These are phyloP conservation scores for Macquaria australasica DNA, from an alignment of 2,113 vertebrate species.

Conservation along the genomic window DNA sequence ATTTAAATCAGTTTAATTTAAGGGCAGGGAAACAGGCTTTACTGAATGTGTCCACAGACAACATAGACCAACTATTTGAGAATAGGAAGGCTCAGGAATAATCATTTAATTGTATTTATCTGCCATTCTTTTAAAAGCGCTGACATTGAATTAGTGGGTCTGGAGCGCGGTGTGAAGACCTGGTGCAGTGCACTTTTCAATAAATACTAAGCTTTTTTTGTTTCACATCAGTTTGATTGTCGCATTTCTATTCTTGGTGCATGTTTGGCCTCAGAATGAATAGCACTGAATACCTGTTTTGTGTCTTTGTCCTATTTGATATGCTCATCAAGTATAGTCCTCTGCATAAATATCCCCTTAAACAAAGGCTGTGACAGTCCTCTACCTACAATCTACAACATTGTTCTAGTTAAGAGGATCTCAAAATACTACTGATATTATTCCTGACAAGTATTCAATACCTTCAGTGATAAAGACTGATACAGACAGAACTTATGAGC, in stretches of 20 bases:
- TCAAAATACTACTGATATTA: slow-evolving; percentile 70
- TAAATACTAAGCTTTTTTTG: neutral
- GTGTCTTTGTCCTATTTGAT: slow-evolving; percentile 52
- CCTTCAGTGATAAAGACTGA: slow-evolving; percentile 71
- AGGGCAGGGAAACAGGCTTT: slow-evolving; percentile 46
- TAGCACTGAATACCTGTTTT: slow-evolving; percentile 50
- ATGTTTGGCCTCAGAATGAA: slow-evolving; percentile 41
- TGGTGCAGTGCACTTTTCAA: neutral
- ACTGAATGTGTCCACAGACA: slow-evolving; percentile 42
- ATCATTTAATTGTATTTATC: slow-evolving; percentile 86
- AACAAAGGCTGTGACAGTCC: slow-evolving; percentile 51
- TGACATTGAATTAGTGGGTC: neutral
- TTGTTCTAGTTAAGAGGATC: slow-evolving; percentile 64
- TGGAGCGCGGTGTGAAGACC: neutral
- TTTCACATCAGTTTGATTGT: slow-evolving; percentile 11
- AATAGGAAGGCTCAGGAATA: slow-evolving; percentile 71
- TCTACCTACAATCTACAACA: slow-evolving; percentile 47
- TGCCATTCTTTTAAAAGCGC: slow-evolving; percentile 55
- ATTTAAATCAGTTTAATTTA: slow-evolving; percentile 73
- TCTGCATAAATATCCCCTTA: slow-evolving; percentile 51
- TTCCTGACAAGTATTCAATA: slow-evolving; percentile 72
- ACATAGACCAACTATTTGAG: slow-evolving; percentile 15
- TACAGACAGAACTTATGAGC: slow-evolving; percentile 74
- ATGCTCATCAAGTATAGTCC: slow-evolving; percentile 50
- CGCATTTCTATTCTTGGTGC: slow-evolving; percentile 19